Base-by-base conservation (phyloP, 1,140 invertebrate genomes). In the Nebria ingens region DNA sequence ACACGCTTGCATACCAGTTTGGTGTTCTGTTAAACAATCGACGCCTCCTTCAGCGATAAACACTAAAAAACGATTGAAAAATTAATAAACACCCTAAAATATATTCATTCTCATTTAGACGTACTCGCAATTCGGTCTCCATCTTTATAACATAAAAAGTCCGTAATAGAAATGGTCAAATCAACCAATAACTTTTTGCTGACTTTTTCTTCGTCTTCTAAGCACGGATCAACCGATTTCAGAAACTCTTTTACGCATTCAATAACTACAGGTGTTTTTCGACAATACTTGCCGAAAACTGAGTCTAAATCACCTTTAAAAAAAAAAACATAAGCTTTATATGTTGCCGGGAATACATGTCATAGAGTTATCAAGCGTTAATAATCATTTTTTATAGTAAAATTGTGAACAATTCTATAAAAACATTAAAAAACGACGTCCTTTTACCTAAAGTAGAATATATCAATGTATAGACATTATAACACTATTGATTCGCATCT, bases 41-140 rank as follows among this genome's bases (percentile, higher is more conserved):
- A 83, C 81, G 1, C 87, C 87, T 51, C 81, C 78, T 61, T 87
- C 84, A 34, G 86, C 81, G 49, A 89, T 84, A 62, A 90, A 90
- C 56, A 89, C 84, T 86, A 62, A 11, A 80, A 77, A 65, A 57
- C 61, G 52, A 64, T 20, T 40, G 58, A 21, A 11, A 19, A 49
- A 53, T 34, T 34, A n/a, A n/a, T n/a, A n/a, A n/a, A n/a, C n/a
- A n/a, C n/a, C n/a, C n/a, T n/a, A n/a, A n/a, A n/a, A n/a, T 51
- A n/a, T n/a, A n/a, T n/a, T n/a, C n/a, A n/a, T n/a, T n/a, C n/a
- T n/a, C n/a, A n/a, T n/a, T n/a, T 21, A 12, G 58, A 80, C 82
- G 76, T 71, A 87, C 85, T 73, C 1, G 87, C 87, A 62, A 91
- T 84, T 59, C 86, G 79, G 67, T 90, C 86, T 2, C 88, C 88